Conservation (phyloP, 2,888 invertebrate species). For the Stramonita haemastoma region DNA sequence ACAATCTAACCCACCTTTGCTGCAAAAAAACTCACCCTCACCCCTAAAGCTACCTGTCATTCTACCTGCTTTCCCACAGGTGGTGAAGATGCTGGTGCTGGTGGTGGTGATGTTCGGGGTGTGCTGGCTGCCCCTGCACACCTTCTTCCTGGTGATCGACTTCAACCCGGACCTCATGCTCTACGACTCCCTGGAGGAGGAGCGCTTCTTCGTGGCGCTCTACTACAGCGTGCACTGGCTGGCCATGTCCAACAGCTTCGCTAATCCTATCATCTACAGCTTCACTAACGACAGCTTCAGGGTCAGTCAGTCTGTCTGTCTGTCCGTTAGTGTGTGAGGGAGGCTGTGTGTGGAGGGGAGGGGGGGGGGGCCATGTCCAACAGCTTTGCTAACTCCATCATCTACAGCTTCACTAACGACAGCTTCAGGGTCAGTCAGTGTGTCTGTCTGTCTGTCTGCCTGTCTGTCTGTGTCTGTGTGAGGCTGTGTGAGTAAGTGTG, state of each 20-base stretch:
- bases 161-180: slow-evolving; percentile 55
- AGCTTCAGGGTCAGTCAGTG: too few relatives aligned
- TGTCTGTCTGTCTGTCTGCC: neutral
- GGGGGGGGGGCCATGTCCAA: too few relatives aligned
- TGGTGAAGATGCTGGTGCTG: slow-evolving; percentile 73
- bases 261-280: slow-evolving; percentile 72
- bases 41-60: neutral
- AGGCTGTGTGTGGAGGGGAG: too few relatives aligned
- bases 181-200: slow-evolving; percentile 51
- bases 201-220: slow-evolving; percentile 37
- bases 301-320: slow-evolving; percentile 17
- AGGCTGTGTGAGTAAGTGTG: too few relatives aligned
- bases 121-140: slow-evolving; percentile 69
- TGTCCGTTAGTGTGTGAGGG: slow-evolving; percentile 1
- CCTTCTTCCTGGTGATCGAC: slow-evolving; percentile 64
- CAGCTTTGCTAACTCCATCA: too few relatives aligned
- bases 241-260: slow-evolving; percentile 74
- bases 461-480: neutral
- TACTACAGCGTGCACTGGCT: slow-evolving; percentile 65
- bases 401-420: too few relatives aligned
- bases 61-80: slow-evolving; percentile 27
- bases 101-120: slow-evolving; percentile 71
- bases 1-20: neutral
- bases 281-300: slow-evolving; percentile 67
- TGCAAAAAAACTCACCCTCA: neutral